phyloP scores from a whole-genome alignment of 2,888 invertebrate species.

The Caenorhabditis plicata region DNA sequence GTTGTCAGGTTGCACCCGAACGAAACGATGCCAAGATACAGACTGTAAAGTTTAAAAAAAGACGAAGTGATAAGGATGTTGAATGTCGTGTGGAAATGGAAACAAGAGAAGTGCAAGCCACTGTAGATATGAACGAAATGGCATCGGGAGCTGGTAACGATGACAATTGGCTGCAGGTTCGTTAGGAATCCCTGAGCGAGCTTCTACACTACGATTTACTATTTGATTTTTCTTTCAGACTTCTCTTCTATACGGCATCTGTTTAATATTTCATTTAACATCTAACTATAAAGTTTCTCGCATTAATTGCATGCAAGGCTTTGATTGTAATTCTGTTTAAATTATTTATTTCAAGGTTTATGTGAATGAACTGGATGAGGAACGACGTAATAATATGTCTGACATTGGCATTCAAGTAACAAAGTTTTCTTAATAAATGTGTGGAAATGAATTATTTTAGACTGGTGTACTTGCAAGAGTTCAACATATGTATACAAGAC shows the following conservation, averaged over 20 bases:
- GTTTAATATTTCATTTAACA: conserved; percentile 1
- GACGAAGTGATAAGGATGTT: conserved; percentile 12
- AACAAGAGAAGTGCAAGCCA: conserved; percentile 28
- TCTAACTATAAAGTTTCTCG: background rate
- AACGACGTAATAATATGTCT: conserved; percentile 41
- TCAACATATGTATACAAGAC: conserved; percentile 47
- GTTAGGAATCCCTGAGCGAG: no score
- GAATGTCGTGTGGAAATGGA: conserved; percentile 15
- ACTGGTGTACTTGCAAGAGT: conserved; percentile 54
- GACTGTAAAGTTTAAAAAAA: conserved; percentile 23
- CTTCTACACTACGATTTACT: background rate
- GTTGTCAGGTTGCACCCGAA: conserved; percentile 8
- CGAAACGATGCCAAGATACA: conserved; percentile 12
- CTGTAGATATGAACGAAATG: conserved; percentile 20
- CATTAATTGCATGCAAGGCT: background rate
- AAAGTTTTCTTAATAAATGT: no score
- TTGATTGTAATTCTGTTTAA: background rate
- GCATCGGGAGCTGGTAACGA: conserved; percentile 18
- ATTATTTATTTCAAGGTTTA: conserved; percentile 22
- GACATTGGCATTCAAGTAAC: conserved; percentile 57
- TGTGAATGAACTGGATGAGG: conserved; percentile 43
- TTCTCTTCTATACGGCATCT: conserved; percentile 5
- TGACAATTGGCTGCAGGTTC: conserved; percentile 47
- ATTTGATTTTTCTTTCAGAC: conserved; percentile 3
- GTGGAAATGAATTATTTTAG: no score